These are phyloP conservation scores for Melieria picta DNA, from an alignment of 2,888 invertebrate genomes.

Conservation along the genomic window DNA sequence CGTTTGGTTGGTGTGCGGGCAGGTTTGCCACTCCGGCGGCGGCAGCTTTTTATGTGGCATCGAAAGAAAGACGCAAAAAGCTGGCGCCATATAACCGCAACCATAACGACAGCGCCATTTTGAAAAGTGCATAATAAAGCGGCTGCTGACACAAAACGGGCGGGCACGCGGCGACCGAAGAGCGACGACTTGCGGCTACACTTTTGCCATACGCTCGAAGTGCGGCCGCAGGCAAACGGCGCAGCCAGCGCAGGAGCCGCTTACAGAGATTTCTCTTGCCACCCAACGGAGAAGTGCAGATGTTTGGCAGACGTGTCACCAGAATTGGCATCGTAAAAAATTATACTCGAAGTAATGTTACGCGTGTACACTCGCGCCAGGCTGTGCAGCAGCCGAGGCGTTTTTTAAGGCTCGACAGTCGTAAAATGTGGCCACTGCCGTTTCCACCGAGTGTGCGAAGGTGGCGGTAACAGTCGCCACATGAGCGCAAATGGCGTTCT, in stretches of 20 bases:
- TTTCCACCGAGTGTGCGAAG: too few relatives aligned
- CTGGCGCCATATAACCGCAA: constrained; percentile 61
- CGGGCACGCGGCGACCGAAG: constrained; percentile 17
- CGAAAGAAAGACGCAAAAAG: constrained; percentile 2
- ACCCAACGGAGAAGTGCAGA: not conserved
- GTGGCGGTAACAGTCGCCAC: not conserved
- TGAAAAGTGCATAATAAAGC: constrained; percentile 32
- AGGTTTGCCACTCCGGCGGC: too few relatives aligned
- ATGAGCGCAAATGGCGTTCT: constrained; percentile 48
- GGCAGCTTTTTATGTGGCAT: too few relatives aligned
- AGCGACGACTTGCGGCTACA: constrained; percentile 28
- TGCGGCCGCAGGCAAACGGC: constrained; percentile 25
- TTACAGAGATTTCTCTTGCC: constrained; percentile 5
- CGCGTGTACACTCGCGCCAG: not conserved
- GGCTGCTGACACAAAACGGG: constrained; percentile 32
- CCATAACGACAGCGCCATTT: constrained; percentile 50
- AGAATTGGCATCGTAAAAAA: constrained; percentile 54
- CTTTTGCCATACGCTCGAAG: not conserved
- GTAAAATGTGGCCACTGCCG: constrained; percentile 9
- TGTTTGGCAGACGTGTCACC: constrained; percentile 56
- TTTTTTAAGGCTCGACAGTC: constrained; percentile 16
- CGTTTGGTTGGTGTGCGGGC: too few relatives aligned
- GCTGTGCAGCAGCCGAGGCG: too few relatives aligned
- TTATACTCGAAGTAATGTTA: constrained; percentile 51
- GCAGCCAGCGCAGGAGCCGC: not conserved